These are phyloP conservation scores for Cassiopea xamachana DNA, from an alignment of 30 jellyfish, hydroid and myxozoan species.

Conservation along the genomic window DNA sequence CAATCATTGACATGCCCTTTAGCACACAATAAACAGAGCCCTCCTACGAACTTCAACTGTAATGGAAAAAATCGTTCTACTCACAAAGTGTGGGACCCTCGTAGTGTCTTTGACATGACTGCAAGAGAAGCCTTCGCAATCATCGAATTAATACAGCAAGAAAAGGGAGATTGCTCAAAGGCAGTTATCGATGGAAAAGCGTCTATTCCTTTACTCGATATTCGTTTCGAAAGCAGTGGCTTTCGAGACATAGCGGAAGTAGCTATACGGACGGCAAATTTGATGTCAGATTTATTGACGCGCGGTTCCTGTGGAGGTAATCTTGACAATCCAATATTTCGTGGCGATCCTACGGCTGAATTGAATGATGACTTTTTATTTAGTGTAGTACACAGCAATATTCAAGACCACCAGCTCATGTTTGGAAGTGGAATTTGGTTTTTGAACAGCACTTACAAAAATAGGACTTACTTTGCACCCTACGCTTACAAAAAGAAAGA, in stretches of 20 bases:
- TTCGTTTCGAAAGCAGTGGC: constrained; percentile 62
- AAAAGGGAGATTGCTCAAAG: constrained; percentile 63
- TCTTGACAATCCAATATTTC: constrained; percentile 7
- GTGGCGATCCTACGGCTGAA: constrained; percentile 41
- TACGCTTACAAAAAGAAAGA: constrained; percentile 65
- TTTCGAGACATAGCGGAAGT: constrained; percentile 49
- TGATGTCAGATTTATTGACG: constrained; percentile 66
- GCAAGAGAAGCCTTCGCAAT: constrained; percentile 66
- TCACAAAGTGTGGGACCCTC: constrained; percentile 56
- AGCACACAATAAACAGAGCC: constrained; percentile 39
- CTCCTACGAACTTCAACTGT: constrained; percentile 30
- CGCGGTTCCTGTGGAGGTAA: constrained; percentile 73
- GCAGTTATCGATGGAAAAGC: constrained; percentile 39
- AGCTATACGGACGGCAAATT: constrained; percentile 82
- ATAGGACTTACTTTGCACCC: constrained; percentile 68
- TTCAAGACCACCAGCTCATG: constrained; percentile 38
- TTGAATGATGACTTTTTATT: constrained; percentile 56
- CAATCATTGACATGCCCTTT: constrained; percentile 38
- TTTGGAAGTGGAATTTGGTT: constrained; percentile 71
- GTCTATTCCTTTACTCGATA: constrained; percentile 63
- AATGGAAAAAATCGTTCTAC: constrained; percentile 56
- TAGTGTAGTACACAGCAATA: constrained; percentile 47
- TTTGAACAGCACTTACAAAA: constrained; percentile 42
- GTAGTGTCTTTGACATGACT: constrained; percentile 65
- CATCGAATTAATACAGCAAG: constrained; percentile 49